Evolutionary conservation across 2,888 invertebrate genomes (phyloP).

Genomic region (Pomacea canaliculata): DNA sequence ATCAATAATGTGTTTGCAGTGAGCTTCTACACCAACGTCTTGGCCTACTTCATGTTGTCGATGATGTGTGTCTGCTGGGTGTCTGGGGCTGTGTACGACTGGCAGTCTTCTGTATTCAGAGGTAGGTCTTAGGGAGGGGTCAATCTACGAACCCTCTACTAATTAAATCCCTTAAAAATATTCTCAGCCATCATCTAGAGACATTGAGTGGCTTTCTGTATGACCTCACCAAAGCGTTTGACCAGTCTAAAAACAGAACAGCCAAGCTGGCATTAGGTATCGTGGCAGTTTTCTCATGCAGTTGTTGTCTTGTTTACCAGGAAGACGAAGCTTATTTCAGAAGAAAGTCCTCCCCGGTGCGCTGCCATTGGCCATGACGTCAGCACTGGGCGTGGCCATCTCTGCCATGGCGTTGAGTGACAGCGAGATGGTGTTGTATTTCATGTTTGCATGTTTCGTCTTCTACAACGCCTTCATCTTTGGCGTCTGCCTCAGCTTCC

Average conservation of each 20-base stretch:
- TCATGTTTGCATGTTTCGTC: constrained; percentile 17
- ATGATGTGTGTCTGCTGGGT: constrained; percentile 15
- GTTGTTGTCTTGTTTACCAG: not conserved
- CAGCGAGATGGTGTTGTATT: constrained; percentile 14
- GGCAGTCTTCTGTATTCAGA: constrained; percentile 12
- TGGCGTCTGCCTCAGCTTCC: constrained; percentile 12
- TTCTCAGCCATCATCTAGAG: no score
- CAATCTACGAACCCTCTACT: no score
- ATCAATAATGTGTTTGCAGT: constrained; percentile 4
- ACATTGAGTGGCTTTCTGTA: no score
- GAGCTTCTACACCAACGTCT: constrained; percentile 26
- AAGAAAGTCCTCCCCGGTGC: constrained; percentile 9
- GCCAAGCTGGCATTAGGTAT: no score
- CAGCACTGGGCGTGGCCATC: constrained; percentile 16
- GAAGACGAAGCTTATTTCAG: not conserved
- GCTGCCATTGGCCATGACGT: constrained; percentile 21
- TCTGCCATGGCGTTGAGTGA: constrained; percentile 10
- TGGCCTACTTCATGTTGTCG: constrained; percentile 28
- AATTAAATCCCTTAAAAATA: no score
- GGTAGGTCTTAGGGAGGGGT: not conserved
- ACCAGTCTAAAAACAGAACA: no score
- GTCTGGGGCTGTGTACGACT: constrained; percentile 22
- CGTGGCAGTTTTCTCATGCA: no score
- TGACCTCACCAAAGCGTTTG: no score
- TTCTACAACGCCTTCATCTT: constrained; percentile 22